Percentiles rank a stretch among this genome's conserved stretches.
Evolutionary conservation across 2,113 vertebrate genomes (phyloP).

Genomic region (Microtus montanus): DNA sequence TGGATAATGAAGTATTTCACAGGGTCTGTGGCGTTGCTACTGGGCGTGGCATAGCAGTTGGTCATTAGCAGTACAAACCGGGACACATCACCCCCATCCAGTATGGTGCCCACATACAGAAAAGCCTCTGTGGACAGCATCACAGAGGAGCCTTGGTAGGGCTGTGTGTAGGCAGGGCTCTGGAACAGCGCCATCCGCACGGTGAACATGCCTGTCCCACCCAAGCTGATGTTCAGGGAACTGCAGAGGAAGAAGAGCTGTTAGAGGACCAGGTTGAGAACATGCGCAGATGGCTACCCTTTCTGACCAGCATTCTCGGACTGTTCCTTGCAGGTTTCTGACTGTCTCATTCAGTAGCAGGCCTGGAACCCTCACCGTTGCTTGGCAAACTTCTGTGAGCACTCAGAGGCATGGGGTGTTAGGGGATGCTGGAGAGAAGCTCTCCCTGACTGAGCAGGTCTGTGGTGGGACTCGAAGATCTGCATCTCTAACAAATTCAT

Average conservation of each 20-base stretch:
- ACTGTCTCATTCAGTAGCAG: not conserved
- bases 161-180: slow-evolving; percentile 64
- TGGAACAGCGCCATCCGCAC: slow-evolving; percentile 78
- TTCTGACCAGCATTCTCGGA: not conserved
- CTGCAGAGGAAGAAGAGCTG: slow-evolving; percentile 28
- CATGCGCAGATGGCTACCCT: not conserved
- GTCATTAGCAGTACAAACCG: slow-evolving; percentile 76
- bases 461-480: not conserved
- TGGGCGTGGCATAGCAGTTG: slow-evolving; percentile 80
- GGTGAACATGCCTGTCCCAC: slow-evolving; percentile 70
- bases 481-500: not conserved
- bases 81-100: slow-evolving; percentile 70
- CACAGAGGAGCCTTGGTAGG: slow-evolving; percentile 70
- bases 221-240: slow-evolving; percentile 72
- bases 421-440: not conserved
- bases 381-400: not conserved
- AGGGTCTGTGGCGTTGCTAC: slow-evolving; percentile 57
- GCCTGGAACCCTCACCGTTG: not conserved
- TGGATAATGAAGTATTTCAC: slow-evolving; percentile 80
- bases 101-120: slow-evolving; percentile 75
- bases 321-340: not conserved
- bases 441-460: not conserved
- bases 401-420: not conserved
- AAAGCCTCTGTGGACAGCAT: slow-evolving; percentile 63
- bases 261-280: not conserved